phyloP scores from a whole-genome alignment of 2,888 invertebrate species.

The Seira musarum region DNA sequence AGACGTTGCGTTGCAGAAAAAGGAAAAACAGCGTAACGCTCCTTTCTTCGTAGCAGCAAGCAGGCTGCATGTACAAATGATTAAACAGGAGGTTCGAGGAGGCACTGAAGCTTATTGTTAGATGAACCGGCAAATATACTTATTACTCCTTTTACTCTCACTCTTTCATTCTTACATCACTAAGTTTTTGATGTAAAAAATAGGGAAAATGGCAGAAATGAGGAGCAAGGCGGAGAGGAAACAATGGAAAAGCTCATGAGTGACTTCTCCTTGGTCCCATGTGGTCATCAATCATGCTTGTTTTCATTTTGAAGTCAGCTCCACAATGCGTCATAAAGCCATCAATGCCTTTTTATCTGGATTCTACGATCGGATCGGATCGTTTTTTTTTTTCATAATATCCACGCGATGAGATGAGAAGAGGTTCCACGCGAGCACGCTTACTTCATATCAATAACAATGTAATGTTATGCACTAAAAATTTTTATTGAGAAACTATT shows the following conservation, averaged over 20 bases:
- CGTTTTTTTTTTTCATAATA: too few species aligned
- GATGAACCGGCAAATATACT: slow-evolving; percentile 50
- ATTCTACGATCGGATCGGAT: too few species aligned
- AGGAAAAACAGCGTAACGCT: neutral
- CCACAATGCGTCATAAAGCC: slow-evolving; percentile 50
- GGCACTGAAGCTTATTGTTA: neutral
- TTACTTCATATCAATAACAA: too few species aligned
- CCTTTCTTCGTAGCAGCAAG: slow-evolving; percentile 6
- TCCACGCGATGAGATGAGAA: too few species aligned
- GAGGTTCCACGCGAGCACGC: too few species aligned
- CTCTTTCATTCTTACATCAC: neutral
- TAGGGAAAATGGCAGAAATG: slow-evolving; percentile 7
- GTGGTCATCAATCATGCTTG: slow-evolving; percentile 58
- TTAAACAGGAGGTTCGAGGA: too few species aligned
- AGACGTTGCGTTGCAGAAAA: neutral
- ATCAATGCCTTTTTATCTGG: slow-evolving; percentile 38
- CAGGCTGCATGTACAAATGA: neutral
- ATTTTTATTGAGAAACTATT: too few species aligned
- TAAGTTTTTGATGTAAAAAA: neutral
- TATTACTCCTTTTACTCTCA: slow-evolving; percentile 19
- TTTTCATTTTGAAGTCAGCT: slow-evolving; percentile 58
- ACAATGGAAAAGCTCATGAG: slow-evolving; percentile 35
- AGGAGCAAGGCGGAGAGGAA: too few species aligned
- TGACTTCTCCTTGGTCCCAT: slow-evolving; percentile 52
- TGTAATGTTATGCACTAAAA: too few species aligned